Percentiles rank a stretch among this genome's conserved stretches.
Evolutionary conservation across 2,113 vertebrate genomes (phyloP).

Genomic region (Sylvia atricapilla): DNA sequence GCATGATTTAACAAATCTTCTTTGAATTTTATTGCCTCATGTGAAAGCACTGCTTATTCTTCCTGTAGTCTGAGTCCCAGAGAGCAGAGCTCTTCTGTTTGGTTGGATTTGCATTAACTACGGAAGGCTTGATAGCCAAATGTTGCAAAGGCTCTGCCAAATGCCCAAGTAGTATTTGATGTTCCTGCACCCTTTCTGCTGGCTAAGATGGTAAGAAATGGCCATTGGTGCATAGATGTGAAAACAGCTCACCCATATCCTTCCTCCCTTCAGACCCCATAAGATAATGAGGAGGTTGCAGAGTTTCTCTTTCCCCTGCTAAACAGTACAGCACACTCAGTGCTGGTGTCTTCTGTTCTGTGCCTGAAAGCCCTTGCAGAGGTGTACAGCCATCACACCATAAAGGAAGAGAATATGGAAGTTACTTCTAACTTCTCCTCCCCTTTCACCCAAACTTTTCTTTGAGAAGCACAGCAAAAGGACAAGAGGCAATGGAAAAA

Average conservation of each 20-base stretch:
- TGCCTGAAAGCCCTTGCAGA: neutral
- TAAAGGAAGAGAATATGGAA: neutral
- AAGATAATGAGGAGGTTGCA: neutral
- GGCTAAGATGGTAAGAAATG: neutral
- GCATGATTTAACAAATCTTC: constrained; percentile 33
- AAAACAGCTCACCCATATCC: neutral
- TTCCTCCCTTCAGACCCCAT: neutral
- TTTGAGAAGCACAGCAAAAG: neutral
- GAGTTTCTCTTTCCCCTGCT: neutral
- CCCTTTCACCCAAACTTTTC: neutral
- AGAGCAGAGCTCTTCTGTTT: neutral
- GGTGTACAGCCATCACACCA: neutral
- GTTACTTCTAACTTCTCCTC: neutral
- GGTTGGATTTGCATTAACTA: neutral
- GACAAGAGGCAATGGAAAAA: neutral
- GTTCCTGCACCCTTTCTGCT: neutral
- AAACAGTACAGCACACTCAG: neutral
- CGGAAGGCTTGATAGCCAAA: neutral
- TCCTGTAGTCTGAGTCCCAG: neutral
- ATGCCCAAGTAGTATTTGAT: neutral
- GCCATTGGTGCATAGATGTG: neutral
- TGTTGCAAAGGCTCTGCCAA: neutral
- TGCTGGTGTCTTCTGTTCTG: neutral
- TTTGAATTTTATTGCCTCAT: neutral
- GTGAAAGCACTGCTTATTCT: neutral